A percentile compares a stretch with the other conserved stretches of the same genome.
Evolutionary conservation across 2,888 invertebrate species (phyloP).

Genomic region (Rhagonycha lutea): DNA sequence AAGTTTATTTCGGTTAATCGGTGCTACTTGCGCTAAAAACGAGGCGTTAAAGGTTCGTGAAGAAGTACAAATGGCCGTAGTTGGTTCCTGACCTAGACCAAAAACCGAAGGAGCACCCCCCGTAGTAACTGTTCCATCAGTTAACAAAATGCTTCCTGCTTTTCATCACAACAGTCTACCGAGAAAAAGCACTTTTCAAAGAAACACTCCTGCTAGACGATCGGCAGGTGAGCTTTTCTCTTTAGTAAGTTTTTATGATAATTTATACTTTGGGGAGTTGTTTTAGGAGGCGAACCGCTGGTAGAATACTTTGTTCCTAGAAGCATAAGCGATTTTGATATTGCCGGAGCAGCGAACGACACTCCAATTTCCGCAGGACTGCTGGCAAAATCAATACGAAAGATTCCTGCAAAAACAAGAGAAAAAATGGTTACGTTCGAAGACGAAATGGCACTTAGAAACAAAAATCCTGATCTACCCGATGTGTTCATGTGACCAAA

Average conservation of each 20-base stretch:
- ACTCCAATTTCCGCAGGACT: slow-evolving; percentile 50
- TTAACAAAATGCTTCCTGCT: slow-evolving; percentile 48
- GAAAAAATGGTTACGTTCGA: slow-evolving; percentile 84
- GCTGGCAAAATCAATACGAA: slow-evolving; percentile 49
- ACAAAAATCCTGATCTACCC: slow-evolving; percentile 59
- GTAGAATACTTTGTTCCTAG: slow-evolving; percentile 84
- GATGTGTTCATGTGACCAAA: slow-evolving; percentile 83
- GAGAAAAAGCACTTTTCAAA: slow-evolving; percentile 63
- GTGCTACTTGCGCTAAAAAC: slow-evolving; percentile 39
- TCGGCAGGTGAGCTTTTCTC: slow-evolving; percentile 54
- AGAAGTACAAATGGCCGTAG: slow-evolving; percentile 53
- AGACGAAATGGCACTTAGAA: slow-evolving; percentile 63
- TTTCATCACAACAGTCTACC: slow-evolving; percentile 60
- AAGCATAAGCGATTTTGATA: slow-evolving; percentile 81
- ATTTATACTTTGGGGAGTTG: background rate
- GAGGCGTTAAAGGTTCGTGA: slow-evolving; percentile 43
- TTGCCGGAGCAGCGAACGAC: slow-evolving; percentile 67
- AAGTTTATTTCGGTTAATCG: slow-evolving; percentile 59
- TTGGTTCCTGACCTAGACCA: slow-evolving; percentile 60
- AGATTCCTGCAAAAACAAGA: slow-evolving; percentile 59
- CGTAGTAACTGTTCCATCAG: slow-evolving; percentile 51
- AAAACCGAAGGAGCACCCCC: slow-evolving; percentile 56
- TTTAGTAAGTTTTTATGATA: background rate
- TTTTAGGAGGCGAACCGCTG: slow-evolving; percentile 62
- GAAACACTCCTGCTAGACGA: slow-evolving; percentile 68